Evolutionary conservation across 1,140 invertebrate species (phyloP).

Genomic region (Apis cerana): DNA sequence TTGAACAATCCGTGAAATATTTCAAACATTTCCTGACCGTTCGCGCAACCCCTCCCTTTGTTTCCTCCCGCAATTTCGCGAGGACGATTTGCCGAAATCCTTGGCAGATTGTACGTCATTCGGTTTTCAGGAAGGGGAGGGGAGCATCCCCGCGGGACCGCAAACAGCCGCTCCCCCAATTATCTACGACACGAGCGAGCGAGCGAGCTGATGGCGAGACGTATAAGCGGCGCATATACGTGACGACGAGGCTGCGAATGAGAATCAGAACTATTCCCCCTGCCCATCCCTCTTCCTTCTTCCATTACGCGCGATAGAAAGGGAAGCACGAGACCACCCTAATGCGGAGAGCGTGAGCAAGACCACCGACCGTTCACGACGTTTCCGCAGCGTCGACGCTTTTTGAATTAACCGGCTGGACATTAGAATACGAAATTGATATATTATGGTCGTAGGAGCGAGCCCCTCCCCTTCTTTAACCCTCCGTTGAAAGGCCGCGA

Average conservation of each 20-base stretch:
- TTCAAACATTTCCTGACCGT: neutral
- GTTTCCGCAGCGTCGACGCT: conserved; percentile 74
- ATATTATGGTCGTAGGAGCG: conserved; percentile 67
- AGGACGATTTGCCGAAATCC: conserved; percentile 10
- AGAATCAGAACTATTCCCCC: conserved; percentile 27
- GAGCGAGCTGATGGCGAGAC: conserved; percentile 18
- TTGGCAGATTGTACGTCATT: conserved; percentile 43
- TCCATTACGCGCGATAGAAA: neutral
- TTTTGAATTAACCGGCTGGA: conserved; percentile 75
- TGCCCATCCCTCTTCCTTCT: conserved; percentile 26
- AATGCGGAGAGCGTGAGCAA: conserved; percentile 49
- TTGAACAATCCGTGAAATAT: neutral
- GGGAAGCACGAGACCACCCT: conserved; percentile 39
- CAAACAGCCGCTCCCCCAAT: conserved; percentile 70
- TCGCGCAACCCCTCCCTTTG: neutral
- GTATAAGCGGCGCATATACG: conserved; percentile 68
- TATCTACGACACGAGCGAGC: conserved; percentile 59
- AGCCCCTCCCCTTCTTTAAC: conserved; percentile 24
- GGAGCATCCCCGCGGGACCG: conserved; percentile 67
- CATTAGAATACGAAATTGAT: conserved; percentile 78
- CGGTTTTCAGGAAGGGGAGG: neutral
- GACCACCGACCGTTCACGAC: conserved; percentile 54
- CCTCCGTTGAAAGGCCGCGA: conserved; percentile 52
- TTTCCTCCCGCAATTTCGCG: conserved; percentile 28
- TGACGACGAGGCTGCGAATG: conserved; percentile 52